A percentile compares a stretch with the other conserved stretches of the same genome.
Evolutionary conservation across 2,888 invertebrate genomes (phyloP).

Genomic region (Desoria tigrina): DNA sequence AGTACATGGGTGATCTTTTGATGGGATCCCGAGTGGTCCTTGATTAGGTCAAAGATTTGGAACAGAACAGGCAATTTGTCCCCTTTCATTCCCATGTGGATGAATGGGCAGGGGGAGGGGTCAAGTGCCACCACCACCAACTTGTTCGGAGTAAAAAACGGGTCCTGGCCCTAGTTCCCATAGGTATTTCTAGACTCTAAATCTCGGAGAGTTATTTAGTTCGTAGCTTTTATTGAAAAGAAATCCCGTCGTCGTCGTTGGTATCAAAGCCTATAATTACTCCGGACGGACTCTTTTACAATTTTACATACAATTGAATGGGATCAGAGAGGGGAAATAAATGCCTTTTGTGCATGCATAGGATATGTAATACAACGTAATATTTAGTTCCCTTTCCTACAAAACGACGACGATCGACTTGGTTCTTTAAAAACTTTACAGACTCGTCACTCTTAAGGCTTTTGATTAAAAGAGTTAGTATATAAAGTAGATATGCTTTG

Average conservation of each 20-base stretch:
- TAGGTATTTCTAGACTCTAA: background rate
- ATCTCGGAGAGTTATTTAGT: background rate
- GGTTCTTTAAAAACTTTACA: too few species aligned
- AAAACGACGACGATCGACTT: too few species aligned
- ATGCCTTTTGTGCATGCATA: too few species aligned
- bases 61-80: slow-evolving; percentile 11
- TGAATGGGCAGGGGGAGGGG: background rate
- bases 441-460: too few species aligned
- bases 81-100: background rate
- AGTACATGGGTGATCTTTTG: slow-evolving; percentile 39
- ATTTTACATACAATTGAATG: too few species aligned
- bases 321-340: too few species aligned
- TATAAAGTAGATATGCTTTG: too few species aligned
- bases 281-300: too few species aligned
- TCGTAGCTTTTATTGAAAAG: too few species aligned
- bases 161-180: background rate
- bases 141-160: background rate
- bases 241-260: background rate
- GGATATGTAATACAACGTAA: too few species aligned
- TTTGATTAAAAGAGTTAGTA: too few species aligned
- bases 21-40: slow-evolving; percentile 34
- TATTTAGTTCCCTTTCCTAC: too few species aligned
- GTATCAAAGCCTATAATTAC: background rate
- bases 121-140: background rate
- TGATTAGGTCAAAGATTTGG: slow-evolving; percentile 28